Conservation (phyloP, 2,113 vertebrate species). For the Cettia cetti region DNA sequence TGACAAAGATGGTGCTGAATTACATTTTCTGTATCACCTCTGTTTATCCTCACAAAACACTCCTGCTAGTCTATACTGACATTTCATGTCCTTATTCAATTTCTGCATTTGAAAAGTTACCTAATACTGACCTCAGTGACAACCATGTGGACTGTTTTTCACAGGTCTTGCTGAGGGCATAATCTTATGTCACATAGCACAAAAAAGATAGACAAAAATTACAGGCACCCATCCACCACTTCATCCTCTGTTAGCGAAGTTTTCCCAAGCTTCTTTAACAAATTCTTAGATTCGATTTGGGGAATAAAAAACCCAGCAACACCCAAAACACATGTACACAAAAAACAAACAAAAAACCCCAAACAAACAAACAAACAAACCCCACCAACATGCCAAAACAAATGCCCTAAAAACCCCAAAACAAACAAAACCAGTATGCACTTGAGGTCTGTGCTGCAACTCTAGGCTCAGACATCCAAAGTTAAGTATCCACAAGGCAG, state of each 20-base stretch:
- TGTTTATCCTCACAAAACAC: neutral
- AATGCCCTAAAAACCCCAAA: neutral
- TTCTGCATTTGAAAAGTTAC: neutral
- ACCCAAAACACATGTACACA: neutral
- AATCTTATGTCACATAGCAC: neutral
- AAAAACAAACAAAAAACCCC: neutral
- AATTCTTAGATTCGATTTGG: neutral
- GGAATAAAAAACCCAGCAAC: neutral
- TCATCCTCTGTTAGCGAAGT: neutral
- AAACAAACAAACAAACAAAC: neutral
- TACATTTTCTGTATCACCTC: neutral
- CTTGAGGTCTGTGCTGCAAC: neutral
- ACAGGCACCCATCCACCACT: neutral
- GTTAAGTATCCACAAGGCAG: neutral
- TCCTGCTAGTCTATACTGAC: neutral
- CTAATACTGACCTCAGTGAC: neutral
- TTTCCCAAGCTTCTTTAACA: neutral
- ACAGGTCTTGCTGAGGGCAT: neutral
- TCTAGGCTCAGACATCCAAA: neutral
- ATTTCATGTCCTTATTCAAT: neutral
- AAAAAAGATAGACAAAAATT: neutral
- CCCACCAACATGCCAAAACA: neutral
- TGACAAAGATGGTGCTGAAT: neutral
- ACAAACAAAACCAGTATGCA: neutral
- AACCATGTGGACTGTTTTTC: neutral